Evolutionary conservation across 64 coral and sea anemone species (phyloP).

Genomic region (Acropora tenuis): DNA sequence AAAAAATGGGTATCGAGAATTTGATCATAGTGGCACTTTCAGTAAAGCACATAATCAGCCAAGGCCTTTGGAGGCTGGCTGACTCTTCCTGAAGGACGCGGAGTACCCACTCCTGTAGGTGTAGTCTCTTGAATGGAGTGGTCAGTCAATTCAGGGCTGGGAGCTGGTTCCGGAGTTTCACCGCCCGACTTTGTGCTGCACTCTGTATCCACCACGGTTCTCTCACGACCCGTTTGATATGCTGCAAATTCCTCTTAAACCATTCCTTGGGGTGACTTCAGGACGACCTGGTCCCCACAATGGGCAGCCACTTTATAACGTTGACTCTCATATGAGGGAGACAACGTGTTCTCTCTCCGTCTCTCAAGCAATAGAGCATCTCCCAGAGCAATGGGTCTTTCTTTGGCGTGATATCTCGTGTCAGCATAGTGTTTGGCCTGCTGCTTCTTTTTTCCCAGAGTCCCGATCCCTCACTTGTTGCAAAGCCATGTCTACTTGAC

Average conservation of each 20-base stretch:
- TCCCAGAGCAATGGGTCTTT: constrained; percentile 5
- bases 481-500: background rate
- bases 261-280: constrained; percentile 45
- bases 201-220: background rate
- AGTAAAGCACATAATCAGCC: background rate
- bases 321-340: constrained; percentile 23
- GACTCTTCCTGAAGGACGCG: background rate
- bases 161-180: too few relatives aligned
- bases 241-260: constrained; percentile 4
- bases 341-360: constrained; percentile 61
- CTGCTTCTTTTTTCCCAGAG: constrained; percentile 23
- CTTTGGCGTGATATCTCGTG: constrained; percentile 8
- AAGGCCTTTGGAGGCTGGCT: background rate
- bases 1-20: too few relatives aligned
- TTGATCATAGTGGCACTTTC: background rate
- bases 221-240: background rate
- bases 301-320: too few relatives aligned
- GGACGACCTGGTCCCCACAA: background rate
- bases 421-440: constrained; percentile 30
- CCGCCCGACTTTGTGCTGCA: background rate
- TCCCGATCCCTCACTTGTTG: constrained; percentile 22
- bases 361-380: constrained; percentile 42
- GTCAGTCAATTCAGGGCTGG: background rate
- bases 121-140: too few relatives aligned
- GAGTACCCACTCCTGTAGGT: background rate